These are phyloP conservation scores for Gymnorhina tibicen DNA, from an alignment of 2,113 vertebrate genomes.

Conservation along the genomic window DNA sequence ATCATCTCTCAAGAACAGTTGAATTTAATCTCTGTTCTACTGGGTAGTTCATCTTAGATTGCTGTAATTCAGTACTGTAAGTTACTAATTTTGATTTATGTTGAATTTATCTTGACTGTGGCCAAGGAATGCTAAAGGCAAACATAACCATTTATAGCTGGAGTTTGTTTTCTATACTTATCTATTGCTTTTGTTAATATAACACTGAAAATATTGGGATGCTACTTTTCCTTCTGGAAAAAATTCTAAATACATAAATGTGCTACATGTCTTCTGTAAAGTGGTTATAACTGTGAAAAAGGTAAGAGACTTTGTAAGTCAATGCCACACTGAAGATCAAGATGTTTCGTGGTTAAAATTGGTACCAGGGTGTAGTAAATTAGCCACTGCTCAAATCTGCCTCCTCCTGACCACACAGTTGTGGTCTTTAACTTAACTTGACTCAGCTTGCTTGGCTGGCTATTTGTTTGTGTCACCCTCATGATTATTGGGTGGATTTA, in stretches of 20 bases:
- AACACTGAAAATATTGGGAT: not conserved
- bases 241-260: not conserved
- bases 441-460: not conserved
- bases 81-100: not conserved
- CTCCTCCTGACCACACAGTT: not conserved
- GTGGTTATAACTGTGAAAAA: not conserved
- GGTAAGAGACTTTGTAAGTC: not conserved
- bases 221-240: not conserved
- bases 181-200: not conserved
- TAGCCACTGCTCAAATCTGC: not conserved
- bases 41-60: not conserved
- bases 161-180: not conserved
- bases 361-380: not conserved
- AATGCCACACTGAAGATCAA: not conserved
- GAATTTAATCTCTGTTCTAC: not conserved
- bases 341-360: not conserved
- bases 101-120: not conserved
- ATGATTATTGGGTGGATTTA: not conserved
- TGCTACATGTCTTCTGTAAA: not conserved
- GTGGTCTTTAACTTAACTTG: not conserved
- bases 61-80: not conserved
- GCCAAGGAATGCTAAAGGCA: not conserved
- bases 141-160: not conserved
- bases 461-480: not conserved
- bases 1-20: not conserved